Percentiles rank a stretch among this genome's conserved stretches.
These are phyloP conservation scores for Psix sp. DNA, from an alignment of 1,140 invertebrate genomes.

Conservation along the genomic window DNA sequence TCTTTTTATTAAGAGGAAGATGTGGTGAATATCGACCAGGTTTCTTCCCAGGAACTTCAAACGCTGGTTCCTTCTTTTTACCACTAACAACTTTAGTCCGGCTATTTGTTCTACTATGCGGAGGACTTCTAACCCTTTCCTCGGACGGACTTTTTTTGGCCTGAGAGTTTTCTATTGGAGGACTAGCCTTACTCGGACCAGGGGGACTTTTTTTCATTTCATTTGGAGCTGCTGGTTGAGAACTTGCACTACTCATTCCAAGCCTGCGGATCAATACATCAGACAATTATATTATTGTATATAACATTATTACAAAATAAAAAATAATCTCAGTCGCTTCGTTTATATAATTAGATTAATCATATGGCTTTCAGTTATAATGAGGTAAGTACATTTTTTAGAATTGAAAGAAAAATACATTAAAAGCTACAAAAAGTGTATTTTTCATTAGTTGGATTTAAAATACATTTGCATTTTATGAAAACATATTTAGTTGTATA, in stretches of 20 bases:
- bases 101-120: conserved; percentile 80
- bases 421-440: too few species aligned
- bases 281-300: not conserved
- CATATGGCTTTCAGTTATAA: too few species aligned
- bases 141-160: conserved; percentile 75
- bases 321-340: not conserved
- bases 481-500: too few species aligned
- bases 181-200: conserved; percentile 25
- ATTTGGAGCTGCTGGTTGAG: conserved; percentile 12
- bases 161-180: conserved; percentile 51
- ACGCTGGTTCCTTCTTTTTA: conserved; percentile 76
- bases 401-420: too few species aligned
- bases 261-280: conserved; percentile 51
- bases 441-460: too few species aligned
- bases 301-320: not conserved
- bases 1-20: conserved; percentile 61
- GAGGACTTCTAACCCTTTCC: conserved; percentile 71
- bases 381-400: too few species aligned
- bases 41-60: conserved; percentile 74
- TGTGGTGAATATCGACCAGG: conserved; percentile 77
- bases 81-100: conserved; percentile 82
- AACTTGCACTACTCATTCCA: conserved; percentile 45
- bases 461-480: too few species aligned
- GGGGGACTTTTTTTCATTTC: conserved; percentile 35
- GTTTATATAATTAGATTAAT: too few species aligned